Evolutionary conservation across 2,113 vertebrate species (phyloP).

Genomic region (Condylura cristata): DNA sequence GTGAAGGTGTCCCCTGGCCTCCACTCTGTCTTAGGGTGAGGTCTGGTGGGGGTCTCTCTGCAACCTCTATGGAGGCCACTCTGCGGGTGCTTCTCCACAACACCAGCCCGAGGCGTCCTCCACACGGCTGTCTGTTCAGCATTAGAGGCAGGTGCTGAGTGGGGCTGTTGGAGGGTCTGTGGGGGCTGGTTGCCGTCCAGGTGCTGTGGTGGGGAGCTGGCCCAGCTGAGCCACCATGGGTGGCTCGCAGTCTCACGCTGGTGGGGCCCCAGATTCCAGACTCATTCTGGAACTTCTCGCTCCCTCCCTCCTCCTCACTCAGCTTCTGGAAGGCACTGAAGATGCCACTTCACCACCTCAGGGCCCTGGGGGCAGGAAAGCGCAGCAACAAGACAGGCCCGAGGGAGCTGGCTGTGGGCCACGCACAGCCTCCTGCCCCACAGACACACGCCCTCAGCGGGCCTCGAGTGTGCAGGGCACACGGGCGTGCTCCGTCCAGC

Average conservation of each 20-base stretch:
- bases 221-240: background rate
- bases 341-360: background rate
- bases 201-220: background rate
- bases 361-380: background rate
- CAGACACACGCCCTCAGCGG: background rate
- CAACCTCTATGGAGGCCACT: background rate
- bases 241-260: background rate
- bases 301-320: background rate
- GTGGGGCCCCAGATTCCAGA: background rate
- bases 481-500: accelerated
- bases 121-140: background rate
- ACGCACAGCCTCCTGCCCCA: accelerated
- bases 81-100: background rate
- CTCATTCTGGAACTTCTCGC: background rate
- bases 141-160: background rate
- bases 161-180: background rate
- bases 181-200: background rate
- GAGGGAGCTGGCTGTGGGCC: background rate
- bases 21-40: background rate
- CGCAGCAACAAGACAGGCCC: background rate
- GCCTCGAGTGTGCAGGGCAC: background rate
- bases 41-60: background rate
- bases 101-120: background rate
- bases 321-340: background rate
- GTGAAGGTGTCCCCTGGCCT: background rate